A percentile compares a stretch with the other conserved stretches of the same genome.
Evolutionary conservation across 2,113 vertebrate genomes (phyloP).

Genomic region (Albula glossodonta): DNA sequence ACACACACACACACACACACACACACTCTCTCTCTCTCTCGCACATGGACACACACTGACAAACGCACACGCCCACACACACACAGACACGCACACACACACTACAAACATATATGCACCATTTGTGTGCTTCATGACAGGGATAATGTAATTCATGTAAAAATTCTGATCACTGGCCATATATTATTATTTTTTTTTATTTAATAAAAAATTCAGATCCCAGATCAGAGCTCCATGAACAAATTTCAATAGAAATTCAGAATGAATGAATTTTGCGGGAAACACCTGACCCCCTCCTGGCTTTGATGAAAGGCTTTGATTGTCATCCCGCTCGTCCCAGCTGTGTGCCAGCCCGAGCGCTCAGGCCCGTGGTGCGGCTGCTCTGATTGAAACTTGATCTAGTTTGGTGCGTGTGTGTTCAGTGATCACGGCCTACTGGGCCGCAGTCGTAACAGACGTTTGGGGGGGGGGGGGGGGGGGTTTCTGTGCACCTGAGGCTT

Average conservation of each 20-base stretch:
- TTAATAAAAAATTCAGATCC: not conserved
- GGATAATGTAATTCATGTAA: not conserved
- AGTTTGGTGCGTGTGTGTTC: not conserved
- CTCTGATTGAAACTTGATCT: not conserved
- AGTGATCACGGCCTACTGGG: not conserved
- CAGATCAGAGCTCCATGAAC: not conserved
- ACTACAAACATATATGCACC: not conserved
- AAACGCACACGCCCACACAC: not conserved
- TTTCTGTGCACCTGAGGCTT: not conserved
- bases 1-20: slow-evolving; percentile 3
- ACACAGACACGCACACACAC: not conserved
- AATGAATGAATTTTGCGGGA: not conserved
- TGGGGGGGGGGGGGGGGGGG: not conserved
- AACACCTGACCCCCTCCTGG: not conserved
- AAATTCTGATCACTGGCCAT: not conserved
- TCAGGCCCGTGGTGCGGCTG: not conserved
- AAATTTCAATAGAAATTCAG: not conserved
- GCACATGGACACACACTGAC: not conserved
- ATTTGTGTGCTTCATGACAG: not conserved
- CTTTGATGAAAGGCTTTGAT: not conserved
- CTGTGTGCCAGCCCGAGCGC: not conserved
- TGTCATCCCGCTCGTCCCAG: not conserved
- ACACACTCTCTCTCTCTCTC: not conserved
- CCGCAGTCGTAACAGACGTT: not conserved
- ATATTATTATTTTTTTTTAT: not conserved